A percentile compares a stretch with the other conserved stretches of the same genome.
Evolutionary conservation across 2,113 vertebrate species (phyloP).

Genomic region (Tonatia bakeri): DNA sequence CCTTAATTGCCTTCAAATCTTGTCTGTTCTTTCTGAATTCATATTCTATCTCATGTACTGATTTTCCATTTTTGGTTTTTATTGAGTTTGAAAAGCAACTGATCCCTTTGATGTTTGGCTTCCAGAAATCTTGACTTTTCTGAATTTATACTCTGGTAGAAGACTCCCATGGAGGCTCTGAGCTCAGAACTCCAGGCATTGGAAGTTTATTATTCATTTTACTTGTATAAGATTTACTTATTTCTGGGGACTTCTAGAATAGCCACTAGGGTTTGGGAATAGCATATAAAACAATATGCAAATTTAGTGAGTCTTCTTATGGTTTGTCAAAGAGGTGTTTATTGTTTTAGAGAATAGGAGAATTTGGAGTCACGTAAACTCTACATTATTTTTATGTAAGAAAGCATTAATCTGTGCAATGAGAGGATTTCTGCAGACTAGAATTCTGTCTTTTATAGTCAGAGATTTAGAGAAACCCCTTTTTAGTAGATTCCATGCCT

Average conservation of each 20-base stretch:
- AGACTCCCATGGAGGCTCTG: neutral
- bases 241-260: neutral
- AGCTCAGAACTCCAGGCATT: neutral
- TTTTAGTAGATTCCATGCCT: neutral
- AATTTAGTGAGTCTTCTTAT: neutral
- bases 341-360: neutral
- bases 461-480: neutral
- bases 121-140: conserved; percentile 1
- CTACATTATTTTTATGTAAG: neutral
- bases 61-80: conserved; percentile 26
- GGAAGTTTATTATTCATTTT: neutral
- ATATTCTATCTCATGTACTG: neutral
- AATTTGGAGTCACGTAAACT: neutral
- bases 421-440: neutral
- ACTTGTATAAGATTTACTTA: neutral
- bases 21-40: neutral
- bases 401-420: neutral
- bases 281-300: neutral
- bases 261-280: neutral
- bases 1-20: neutral
- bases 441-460: neutral
- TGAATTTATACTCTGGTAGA: neutral
- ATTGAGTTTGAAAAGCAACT: neutral
- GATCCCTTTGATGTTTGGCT: neutral
- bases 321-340: neutral